phyloP scores from a whole-genome alignment of 1,140 invertebrate genomes.

The Neodiprion fabricii region DNA sequence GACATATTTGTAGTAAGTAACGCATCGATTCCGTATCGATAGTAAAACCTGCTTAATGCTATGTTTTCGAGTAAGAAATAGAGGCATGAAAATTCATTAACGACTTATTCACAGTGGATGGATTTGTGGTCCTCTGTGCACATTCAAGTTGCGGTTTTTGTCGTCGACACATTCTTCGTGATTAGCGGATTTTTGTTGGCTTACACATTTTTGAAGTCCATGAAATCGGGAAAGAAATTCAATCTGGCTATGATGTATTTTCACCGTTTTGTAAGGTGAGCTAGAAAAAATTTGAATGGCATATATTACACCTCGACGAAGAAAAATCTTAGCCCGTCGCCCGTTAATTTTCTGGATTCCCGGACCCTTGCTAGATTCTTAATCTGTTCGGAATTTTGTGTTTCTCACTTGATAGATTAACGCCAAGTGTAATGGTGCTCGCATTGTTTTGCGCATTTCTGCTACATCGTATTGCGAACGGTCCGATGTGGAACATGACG shows the following conservation, averaged over 20 bases:
- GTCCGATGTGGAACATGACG: slow-evolving; percentile 52
- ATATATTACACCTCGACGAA: not conserved
- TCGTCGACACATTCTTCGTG: slow-evolving; percentile 66
- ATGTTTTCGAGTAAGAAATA: no score
- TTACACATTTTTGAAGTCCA: slow-evolving; percentile 63
- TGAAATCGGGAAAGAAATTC: slow-evolving; percentile 47
- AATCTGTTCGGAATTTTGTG: not conserved
- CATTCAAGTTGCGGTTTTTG: slow-evolving; percentile 47
- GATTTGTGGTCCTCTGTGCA: slow-evolving; percentile 34
- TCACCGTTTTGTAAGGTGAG: slow-evolving; percentile 49
- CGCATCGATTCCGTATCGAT: not conserved
- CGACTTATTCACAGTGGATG: slow-evolving; percentile 28
- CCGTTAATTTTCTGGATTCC: not conserved
- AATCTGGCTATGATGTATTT: slow-evolving; percentile 49
- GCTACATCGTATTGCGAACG: slow-evolving; percentile 48
- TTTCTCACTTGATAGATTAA: slow-evolving; percentile 49
- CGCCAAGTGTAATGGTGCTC: slow-evolving; percentile 56
- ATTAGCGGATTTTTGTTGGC: slow-evolving; percentile 68
- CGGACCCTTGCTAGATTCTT: not conserved
- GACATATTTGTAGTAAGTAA: slow-evolving; percentile 27
- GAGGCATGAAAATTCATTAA: not conserved
- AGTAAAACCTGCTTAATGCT: not conserved
- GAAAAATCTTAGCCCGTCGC: not conserved
- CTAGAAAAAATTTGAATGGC: not conserved
- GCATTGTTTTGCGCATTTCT: slow-evolving; percentile 52